Evolutionary conservation across 2,113 vertebrate species (phyloP).

Genomic region (Ailuropoda melanoleuca): DNA sequence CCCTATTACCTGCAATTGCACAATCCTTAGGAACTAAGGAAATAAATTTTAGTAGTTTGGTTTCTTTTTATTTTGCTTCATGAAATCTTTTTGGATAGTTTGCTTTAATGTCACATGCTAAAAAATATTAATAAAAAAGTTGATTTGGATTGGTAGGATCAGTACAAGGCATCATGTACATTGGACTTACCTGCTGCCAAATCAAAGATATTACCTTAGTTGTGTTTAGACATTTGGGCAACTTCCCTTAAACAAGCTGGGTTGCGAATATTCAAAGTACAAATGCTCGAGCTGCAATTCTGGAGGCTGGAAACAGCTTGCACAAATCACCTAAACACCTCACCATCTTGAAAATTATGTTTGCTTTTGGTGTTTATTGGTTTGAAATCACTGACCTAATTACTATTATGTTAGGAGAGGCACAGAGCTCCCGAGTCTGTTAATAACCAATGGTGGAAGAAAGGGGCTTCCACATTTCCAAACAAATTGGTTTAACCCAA

Average conservation of each 20-base stretch:
- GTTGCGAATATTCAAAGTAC: neutral
- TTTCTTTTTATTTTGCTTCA: conserved; percentile 49
- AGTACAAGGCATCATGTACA: neutral
- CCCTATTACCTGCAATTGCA: conserved; percentile 43
- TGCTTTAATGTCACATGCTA: conserved; percentile 48
- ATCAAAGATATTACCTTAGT: neutral
- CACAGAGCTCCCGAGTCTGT: neutral
- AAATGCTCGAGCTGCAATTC: neutral
- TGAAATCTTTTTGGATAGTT: neutral
- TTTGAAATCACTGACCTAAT: neutral
- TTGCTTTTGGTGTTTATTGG: neutral
- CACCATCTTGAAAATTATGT: neutral
- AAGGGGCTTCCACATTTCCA: neutral
- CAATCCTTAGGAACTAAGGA: conserved; percentile 40
- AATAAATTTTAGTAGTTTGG: neutral
- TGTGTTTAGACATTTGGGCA: neutral
- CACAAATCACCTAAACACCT: neutral
- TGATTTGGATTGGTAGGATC: neutral
- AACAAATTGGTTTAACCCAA: neutral
- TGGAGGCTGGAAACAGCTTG: neutral
- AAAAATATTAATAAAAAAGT: neutral
- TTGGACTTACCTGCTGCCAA: neutral
- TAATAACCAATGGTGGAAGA: neutral
- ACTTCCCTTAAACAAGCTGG: neutral
- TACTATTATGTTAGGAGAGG: neutral